These are phyloP conservation scores for Actenoides hombroni DNA, from an alignment of 2,113 vertebrate genomes.

Conservation along the genomic window DNA sequence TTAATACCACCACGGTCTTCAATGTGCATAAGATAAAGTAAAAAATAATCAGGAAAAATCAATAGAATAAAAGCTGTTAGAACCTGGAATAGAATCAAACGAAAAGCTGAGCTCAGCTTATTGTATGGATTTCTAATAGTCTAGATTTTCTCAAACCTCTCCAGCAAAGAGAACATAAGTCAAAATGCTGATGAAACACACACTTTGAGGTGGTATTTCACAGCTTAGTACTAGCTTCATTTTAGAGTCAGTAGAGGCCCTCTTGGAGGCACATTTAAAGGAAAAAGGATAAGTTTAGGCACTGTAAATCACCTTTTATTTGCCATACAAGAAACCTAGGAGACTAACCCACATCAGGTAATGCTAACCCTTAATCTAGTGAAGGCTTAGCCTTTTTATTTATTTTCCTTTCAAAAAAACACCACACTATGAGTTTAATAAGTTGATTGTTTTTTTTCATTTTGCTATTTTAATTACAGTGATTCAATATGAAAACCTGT, in stretches of 20 bases:
- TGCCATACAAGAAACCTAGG: not conserved
- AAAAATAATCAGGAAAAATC: conserved; percentile 31
- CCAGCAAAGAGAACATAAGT: not conserved
- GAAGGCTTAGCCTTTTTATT: not conserved
- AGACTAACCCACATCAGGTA: not conserved
- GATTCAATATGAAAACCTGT: not conserved
- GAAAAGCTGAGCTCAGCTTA: not conserved
- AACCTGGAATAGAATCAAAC: not conserved
- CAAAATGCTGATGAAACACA: not conserved
- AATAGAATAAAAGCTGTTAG: not conserved
- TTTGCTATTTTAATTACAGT: not conserved
- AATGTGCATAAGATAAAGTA: not conserved
- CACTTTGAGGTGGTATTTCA: not conserved
- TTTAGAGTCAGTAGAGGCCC: not conserved
- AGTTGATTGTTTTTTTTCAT: rapidly evolving
- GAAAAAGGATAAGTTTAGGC: not conserved
- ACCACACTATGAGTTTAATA: not conserved
- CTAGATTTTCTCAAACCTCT: not conserved
- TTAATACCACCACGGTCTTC: not conserved
- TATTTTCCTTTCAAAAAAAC: not conserved
- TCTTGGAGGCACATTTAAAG: not conserved
- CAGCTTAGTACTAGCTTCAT: not conserved
- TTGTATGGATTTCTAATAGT: not conserved
- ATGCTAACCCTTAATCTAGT: not conserved
- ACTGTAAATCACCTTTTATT: not conserved